Base-by-base conservation (phyloP, 1,140 invertebrate species). In the Drosophila pallidifrons region DNA sequence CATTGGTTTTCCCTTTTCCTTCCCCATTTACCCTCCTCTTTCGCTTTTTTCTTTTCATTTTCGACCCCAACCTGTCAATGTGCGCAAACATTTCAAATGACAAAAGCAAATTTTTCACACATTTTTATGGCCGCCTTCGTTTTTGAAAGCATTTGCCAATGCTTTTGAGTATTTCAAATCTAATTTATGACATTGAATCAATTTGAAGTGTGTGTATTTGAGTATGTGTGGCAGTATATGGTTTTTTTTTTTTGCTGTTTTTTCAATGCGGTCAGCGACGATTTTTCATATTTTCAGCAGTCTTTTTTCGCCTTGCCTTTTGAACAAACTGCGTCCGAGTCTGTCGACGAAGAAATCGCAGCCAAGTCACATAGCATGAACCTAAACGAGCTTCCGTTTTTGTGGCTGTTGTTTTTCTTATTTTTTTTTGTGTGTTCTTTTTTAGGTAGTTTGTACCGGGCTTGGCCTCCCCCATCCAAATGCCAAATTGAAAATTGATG, bases 101-200 rank as follows among this genome's bases (percentile, higher is more conserved):
- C 73, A 77, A 59, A 78, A 87, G 69, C 70, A 74, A 89, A 80
- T 72, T 80, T 83, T 70, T 74, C 85, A 88, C 77, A 87, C 80
- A 88, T 88, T 88, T 87, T 78, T 87, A 80, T 88, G 77, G 83
- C 13, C 63, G 72, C 77, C 63, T 65, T 60, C 30, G 57, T 15
- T 63, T 57, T 35, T 46, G 20, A 20, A 45, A 74, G 25, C 54
- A 61, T 59, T 54, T 65, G 64, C 46, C 25, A 70, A 77, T 66
- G 75, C 82, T 87, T 88, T 88, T 77, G 83, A 88, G 81, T 73
- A 88, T 89, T 89, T 89, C 81, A 89, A 89, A 89, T 89, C 85
- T 90, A 89, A 89, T 89, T 89, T 89, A 89, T 89, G 85, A 89
- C 86, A 89, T 89, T 90, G 81, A 90, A 89, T 89, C 86, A 89